phyloP scores from a whole-genome alignment of 2,113 vertebrate genomes.

The Vanacampus margaritifer region DNA sequence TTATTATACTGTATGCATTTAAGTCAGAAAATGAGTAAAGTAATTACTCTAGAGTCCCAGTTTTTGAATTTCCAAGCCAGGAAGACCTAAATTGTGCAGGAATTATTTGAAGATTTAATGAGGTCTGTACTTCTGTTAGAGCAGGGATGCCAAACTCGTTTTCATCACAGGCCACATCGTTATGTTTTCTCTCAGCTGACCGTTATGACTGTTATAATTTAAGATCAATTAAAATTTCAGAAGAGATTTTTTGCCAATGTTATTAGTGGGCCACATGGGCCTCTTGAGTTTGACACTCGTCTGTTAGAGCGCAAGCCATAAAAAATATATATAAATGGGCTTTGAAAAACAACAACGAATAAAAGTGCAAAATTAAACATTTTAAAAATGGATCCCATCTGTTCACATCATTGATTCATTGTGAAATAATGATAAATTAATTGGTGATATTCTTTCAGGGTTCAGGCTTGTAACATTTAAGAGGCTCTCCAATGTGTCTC shows the following conservation, averaged over 20 bases:
- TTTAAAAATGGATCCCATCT: not conserved
- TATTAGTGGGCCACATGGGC: no score
- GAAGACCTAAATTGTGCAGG: not conserved
- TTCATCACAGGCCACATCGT: no score
- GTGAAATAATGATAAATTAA: not conserved
- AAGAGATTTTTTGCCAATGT: no score
- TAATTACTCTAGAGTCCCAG: not conserved
- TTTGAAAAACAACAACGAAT: no score
- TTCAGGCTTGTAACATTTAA: slow-evolving; percentile 24
- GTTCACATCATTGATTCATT: not conserved
- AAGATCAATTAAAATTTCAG: no score
- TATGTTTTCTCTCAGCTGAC: no score
- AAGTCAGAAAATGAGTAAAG: not conserved
- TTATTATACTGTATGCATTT: no score
- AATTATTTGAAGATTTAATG: not conserved
- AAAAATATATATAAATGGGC: no score
- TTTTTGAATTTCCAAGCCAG: no score
- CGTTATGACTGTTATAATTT: no score
- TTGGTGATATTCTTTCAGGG: not conserved
- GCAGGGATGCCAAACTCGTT: not conserved
- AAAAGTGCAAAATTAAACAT: not conserved
- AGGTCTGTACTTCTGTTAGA: not conserved
- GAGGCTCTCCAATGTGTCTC: slow-evolving; percentile 34
- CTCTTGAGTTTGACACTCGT: no score
- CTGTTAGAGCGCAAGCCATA: no score